These are phyloP conservation scores for Carcina quercana DNA, from an alignment of 2,888 invertebrate genomes.

Conservation along the genomic window DNA sequence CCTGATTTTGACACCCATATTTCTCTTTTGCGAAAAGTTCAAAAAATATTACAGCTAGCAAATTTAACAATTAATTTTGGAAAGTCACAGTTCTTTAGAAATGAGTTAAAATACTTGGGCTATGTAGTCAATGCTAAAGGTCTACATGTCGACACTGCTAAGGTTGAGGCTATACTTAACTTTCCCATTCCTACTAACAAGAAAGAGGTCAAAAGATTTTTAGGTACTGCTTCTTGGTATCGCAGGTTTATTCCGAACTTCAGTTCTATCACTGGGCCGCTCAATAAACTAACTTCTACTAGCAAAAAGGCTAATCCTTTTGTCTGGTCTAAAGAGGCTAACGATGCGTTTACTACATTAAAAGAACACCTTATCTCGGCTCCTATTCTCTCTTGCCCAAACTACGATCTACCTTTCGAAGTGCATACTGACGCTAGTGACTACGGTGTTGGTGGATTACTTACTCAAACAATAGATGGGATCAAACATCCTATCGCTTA, in stretches of 20 bases:
- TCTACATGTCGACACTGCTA: constrained; percentile 12
- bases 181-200: constrained; percentile 14
- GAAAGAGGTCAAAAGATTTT: constrained; percentile 15
- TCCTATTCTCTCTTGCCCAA: constrained; percentile 14
- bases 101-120: constrained; percentile 16
- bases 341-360: constrained; percentile 8
- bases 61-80: constrained; percentile 17
- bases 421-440: constrained; percentile 12
- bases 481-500: constrained; percentile 13
- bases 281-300: constrained; percentile 8
- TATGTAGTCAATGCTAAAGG: constrained; percentile 16
- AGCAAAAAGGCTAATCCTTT: constrained; percentile 1
- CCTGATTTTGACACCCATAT: constrained; percentile 19
- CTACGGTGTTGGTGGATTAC: constrained; percentile 12
- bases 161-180: constrained; percentile 14
- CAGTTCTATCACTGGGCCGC: constrained; percentile 9
- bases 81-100: constrained; percentile 17
- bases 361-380: constrained; percentile 8
- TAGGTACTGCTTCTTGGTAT: constrained; percentile 14
- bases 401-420: constrained; percentile 9
- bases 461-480: constrained; percentile 8
- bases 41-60: constrained; percentile 16
- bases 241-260: constrained; percentile 14
- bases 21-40: constrained; percentile 12
- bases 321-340: constrained; percentile 12